Conservation (phyloP, 2,888 invertebrate genomes). For the Cerceris rybyensis region DNA sequence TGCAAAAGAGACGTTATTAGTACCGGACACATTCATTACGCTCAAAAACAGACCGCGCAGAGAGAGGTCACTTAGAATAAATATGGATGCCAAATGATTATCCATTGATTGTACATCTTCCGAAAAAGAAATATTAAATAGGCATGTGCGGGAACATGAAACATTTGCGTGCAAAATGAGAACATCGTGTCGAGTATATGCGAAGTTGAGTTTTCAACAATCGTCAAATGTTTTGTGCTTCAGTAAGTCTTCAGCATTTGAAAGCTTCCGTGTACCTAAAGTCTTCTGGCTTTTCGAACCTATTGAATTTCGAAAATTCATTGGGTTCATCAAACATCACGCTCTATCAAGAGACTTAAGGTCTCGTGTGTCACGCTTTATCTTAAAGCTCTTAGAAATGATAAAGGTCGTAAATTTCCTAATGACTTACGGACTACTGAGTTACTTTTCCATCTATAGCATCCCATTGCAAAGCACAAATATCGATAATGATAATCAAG, state of each 20-base stretch:
- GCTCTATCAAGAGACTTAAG: conserved; percentile 29
- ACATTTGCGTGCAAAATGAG: conserved; percentile 48
- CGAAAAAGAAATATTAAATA: conserved; percentile 53
- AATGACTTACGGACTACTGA: conserved; percentile 22
- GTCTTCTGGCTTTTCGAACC: conserved; percentile 26
- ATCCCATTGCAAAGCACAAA: conserved; percentile 34
- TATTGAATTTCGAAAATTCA: conserved; percentile 37
- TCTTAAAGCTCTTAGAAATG: conserved; percentile 35
- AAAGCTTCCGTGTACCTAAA: conserved; percentile 51
- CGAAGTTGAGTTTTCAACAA: conserved; percentile 50
- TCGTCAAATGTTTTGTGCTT: conserved; percentile 59
- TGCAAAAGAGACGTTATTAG: conserved; percentile 84
- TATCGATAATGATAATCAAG: conserved; percentile 18
- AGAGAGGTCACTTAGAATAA: conserved; percentile 89
- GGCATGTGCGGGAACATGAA: conserved; percentile 50
- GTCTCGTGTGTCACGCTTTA: conserved; percentile 24
- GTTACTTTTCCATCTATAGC: conserved; percentile 46
- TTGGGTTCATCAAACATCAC: conserved; percentile 48
- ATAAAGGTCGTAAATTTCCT: conserved; percentile 32
- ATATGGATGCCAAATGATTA: conserved; percentile 84
- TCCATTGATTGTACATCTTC: conserved; percentile 39
- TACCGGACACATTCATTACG: conserved; percentile 46
- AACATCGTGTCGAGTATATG: conserved; percentile 43
- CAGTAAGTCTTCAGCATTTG: conserved; percentile 55
- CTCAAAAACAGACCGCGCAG: conserved; percentile 85